phyloP scores from a whole-genome alignment of 1,140 invertebrate genomes.

The Pectinophora gossypiella region DNA sequence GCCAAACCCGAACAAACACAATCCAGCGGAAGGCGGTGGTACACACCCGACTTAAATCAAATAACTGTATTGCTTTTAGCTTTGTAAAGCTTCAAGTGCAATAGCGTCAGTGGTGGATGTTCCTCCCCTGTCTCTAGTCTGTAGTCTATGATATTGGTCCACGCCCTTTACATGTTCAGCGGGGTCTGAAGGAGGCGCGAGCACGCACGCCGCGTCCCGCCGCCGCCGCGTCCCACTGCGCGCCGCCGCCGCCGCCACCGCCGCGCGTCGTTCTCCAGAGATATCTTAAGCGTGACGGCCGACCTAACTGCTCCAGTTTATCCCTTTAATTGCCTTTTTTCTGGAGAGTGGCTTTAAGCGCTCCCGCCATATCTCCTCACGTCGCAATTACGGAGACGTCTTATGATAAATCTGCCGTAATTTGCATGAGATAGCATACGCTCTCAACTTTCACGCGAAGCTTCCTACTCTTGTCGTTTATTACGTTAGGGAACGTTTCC shows the following conservation, averaged over 20 bases:
- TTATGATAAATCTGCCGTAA: constrained; percentile 75
- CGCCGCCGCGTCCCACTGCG: not conserved
- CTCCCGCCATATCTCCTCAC: constrained; percentile 69
- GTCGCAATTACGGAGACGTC: constrained; percentile 73
- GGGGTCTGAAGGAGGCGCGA: constrained; percentile 38
- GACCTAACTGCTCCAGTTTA: constrained; percentile 67
- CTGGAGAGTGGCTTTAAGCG: constrained; percentile 61
- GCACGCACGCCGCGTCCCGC: constrained; percentile 32
- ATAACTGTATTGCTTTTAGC: constrained; percentile 74
- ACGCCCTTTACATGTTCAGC: constrained; percentile 69
- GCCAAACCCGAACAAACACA: constrained; percentile 71
- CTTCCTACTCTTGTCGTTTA: constrained; percentile 70
- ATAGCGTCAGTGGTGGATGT: constrained; percentile 65
- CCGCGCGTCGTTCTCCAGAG: constrained; percentile 24
- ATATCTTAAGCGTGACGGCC: constrained; percentile 51
- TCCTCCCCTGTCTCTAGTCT: constrained; percentile 54
- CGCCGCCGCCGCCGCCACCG: not conserved
- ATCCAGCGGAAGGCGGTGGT: constrained; percentile 61
- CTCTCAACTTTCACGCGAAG: constrained; percentile 69
- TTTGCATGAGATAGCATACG: constrained; percentile 75
- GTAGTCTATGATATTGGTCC: constrained; percentile 71
- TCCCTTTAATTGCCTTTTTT: constrained; percentile 75
- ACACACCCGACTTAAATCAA: constrained; percentile 72
- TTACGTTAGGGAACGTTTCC: constrained; percentile 69
- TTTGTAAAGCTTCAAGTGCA: constrained; percentile 72